Base-by-base conservation (phyloP, 2,113 vertebrate genomes). In the Aramus guarauna region DNA sequence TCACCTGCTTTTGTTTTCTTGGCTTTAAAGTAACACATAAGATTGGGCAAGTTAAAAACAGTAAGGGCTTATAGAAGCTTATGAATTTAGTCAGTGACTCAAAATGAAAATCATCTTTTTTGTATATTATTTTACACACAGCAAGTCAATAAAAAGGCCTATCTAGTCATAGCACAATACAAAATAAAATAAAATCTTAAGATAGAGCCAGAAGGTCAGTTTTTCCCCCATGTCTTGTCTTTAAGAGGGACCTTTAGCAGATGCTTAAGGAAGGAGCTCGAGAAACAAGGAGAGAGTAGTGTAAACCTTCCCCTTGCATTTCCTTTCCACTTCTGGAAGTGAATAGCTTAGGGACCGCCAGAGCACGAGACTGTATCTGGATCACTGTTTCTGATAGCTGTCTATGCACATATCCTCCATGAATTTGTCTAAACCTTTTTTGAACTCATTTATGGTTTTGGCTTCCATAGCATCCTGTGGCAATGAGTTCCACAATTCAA, bases 401-500 rank as follows among this genome's bases (percentile, higher is more conserved):
- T 85, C 77, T 24, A 10, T 85, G 52, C 34, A 53, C 48, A 64
- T 87, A 91, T 79, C 81, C 81, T 85, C 62, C 69, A 18, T 32
- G 43, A 92, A 87, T 96, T 91, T 94, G 43, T 97, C 87, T 91
- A 87, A 94, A 60, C 36, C 56, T 68, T 90, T 92, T 95, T 48
- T 95, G 91, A 92, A 50, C 48, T 95, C 53, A 72, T 94, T 94
- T 96, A 67, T 89, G 53, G 1, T 94, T 86, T 94, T 95, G 92
- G 62, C 92, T 94, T 90, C 93, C 62, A 85, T 89, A 75, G 80
- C 92, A 91, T 96, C 94, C 91, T 94, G 87, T 91, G 77, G 56
- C 87, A 91, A 12, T 39, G 56, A 91, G 56, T 85, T 90, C 80
- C 77, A 56, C 69, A 90, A 95, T 94, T 87, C 64, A 79, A 96